phyloP scores from a whole-genome alignment of 2,113 vertebrate species.

The Nesoenas mayeri region DNA sequence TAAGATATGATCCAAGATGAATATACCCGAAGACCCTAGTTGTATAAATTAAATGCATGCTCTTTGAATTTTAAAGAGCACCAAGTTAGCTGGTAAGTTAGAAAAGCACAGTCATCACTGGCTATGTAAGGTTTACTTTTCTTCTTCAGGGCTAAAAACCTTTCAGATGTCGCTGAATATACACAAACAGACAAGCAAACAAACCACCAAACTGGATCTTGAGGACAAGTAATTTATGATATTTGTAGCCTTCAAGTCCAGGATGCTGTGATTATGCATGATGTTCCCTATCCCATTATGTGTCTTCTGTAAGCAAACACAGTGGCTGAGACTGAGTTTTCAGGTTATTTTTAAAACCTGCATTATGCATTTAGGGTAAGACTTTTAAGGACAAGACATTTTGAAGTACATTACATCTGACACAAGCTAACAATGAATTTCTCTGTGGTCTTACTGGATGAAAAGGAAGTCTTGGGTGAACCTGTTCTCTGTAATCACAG shows the following conservation, averaged over 20 bases:
- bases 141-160: neutral
- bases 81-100: neutral
- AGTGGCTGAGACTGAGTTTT: neutral
- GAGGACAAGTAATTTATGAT: neutral
- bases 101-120: neutral
- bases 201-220: neutral
- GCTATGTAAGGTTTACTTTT: neutral
- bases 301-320: neutral
- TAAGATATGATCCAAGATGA: neutral
- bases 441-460: constrained; percentile 50
- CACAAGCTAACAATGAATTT: constrained; percentile 55
- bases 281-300: neutral
- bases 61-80: neutral
- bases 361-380: constrained; percentile 48
- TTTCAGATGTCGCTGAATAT: neutral
- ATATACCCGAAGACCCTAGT: neutral
- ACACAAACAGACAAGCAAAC: neutral
- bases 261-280: neutral
- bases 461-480: constrained; percentile 48
- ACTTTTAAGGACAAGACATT: constrained; percentile 44
- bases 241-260: neutral
- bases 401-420: constrained; percentile 50
- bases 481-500: constrained; percentile 61
- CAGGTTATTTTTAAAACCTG: constrained; percentile 22
- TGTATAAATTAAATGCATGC: neutral